phyloP scores from a whole-genome alignment of 2,113 vertebrate species.

The Heterocephalus glaber region DNA sequence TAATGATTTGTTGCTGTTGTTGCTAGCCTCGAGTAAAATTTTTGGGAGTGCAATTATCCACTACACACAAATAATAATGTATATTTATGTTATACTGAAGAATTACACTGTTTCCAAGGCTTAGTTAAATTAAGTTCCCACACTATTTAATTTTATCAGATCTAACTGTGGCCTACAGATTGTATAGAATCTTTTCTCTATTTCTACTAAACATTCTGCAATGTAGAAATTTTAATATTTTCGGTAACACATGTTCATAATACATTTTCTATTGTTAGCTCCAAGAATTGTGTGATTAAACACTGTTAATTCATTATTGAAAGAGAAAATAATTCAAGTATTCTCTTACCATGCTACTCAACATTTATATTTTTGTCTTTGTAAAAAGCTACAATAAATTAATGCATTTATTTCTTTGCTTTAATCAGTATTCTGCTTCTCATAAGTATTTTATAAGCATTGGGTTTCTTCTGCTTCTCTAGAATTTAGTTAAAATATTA shows the following conservation, averaged over 20 bases:
- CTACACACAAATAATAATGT: neutral
- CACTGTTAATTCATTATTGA: neutral
- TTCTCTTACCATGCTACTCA: neutral
- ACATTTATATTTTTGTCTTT: neutral
- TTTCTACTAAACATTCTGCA: neutral
- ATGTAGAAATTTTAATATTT: neutral
- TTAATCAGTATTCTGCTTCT: neutral
- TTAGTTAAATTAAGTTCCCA: neutral
- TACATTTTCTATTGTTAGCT: neutral
- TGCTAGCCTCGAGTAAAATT: neutral
- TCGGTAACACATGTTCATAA: neutral
- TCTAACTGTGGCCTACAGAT: neutral
- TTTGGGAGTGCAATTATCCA: neutral
- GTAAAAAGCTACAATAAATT: neutral
- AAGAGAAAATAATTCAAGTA: neutral
- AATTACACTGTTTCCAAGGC: neutral
- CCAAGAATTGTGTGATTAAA: neutral
- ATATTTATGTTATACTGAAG: neutral
- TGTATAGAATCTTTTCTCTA: neutral
- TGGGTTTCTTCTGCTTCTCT: neutral
- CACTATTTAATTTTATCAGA: neutral
- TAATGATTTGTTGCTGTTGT: neutral
- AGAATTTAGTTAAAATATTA: slow-evolving; percentile 15
- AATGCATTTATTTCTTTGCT: neutral
- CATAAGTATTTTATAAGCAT: neutral